Percentiles rank a stretch among this genome's conserved stretches.
These are phyloP conservation scores for Hemaris fuciformis DNA, from an alignment of 2,888 invertebrate species.

Conservation along the genomic window DNA sequence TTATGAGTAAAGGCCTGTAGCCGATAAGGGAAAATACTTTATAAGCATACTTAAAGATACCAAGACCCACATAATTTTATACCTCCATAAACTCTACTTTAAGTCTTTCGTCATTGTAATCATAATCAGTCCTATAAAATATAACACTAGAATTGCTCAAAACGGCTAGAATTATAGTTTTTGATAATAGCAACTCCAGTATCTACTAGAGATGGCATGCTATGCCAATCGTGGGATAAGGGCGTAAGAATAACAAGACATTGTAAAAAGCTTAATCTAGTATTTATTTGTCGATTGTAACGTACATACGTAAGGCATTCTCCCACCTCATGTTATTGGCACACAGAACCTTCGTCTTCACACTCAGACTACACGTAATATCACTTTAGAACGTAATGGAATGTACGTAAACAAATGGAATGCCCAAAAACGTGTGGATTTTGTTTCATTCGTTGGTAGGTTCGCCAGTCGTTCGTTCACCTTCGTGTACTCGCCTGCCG, in stretches of 20 bases:
- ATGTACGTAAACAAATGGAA: constrained; percentile 68
- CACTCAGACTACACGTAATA: constrained; percentile 58
- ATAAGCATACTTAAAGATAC: too few relatives aligned
- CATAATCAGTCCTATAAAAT: too few relatives aligned
- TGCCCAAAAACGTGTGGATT: constrained; percentile 44
- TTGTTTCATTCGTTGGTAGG: constrained; percentile 33
- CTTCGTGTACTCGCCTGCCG: constrained; percentile 53
- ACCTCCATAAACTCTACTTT: too few relatives aligned
- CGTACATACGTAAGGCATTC: constrained; percentile 78
- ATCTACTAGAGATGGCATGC: not conserved
- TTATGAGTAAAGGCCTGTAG: too few relatives aligned
- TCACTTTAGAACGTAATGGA: constrained; percentile 67
- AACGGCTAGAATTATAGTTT: too few relatives aligned
- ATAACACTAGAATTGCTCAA: too few relatives aligned
- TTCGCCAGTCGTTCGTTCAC: constrained; percentile 52
- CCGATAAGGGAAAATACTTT: too few relatives aligned
- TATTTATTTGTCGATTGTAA: constrained; percentile 80
- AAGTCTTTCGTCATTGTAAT: too few relatives aligned
- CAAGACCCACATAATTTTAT: too few relatives aligned
- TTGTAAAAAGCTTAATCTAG: constrained; percentile 76
- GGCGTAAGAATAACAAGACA: constrained; percentile 45
- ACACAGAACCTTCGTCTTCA: constrained; percentile 68
- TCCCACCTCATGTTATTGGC: constrained; percentile 71
- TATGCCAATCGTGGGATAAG: not conserved
- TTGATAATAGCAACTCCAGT: not conserved